phyloP scores from a whole-genome alignment of 2,113 vertebrate species.

The Labrus mixtus region DNA sequence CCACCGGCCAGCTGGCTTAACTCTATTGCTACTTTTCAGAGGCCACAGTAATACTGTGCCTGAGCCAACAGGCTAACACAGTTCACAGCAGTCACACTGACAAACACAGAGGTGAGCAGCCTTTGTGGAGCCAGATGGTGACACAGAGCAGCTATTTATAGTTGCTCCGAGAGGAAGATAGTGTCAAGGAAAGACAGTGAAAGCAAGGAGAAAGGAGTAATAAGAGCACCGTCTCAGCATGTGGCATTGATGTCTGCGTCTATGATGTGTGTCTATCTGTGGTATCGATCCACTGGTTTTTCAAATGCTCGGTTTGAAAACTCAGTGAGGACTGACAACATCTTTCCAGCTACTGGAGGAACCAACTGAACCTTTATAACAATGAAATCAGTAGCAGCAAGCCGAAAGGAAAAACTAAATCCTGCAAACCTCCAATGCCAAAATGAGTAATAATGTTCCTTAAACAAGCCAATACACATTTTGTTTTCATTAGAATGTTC shows the following conservation, averaged over 20 bases:
- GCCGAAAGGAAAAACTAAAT: neutral
- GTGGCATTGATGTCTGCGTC: conserved; percentile 35
- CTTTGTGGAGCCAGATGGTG: conserved; percentile 74
- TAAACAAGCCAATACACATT: neutral
- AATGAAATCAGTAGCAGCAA: neutral
- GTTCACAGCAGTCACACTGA: conserved; percentile 65
- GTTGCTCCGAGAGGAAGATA: conserved; percentile 16
- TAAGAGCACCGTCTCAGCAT: conserved; percentile 37
- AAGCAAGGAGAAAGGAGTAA: conserved; percentile 31
- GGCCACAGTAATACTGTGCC: conserved; percentile 53
- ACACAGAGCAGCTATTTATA: conserved; percentile 70
- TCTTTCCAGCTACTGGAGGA: conserved; percentile 6
- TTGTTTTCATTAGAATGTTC: conserved; percentile 15
- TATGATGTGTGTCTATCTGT: conserved; percentile 32
- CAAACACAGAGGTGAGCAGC: conserved; percentile 71
- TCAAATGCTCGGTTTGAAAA: conserved; percentile 35
- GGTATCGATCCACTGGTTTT: conserved; percentile 37
- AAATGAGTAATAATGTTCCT: neutral
- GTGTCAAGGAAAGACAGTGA: conserved; percentile 36
- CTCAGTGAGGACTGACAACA: conserved; percentile 1
- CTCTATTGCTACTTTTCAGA: conserved; percentile 55
- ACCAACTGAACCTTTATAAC: neutral
- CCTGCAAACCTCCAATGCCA: neutral
- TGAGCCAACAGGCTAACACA: conserved; percentile 63
- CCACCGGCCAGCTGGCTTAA: conserved; percentile 55